phyloP scores from a whole-genome alignment of 2,113 vertebrate species.

The Anarrhichthys ocellatus region DNA sequence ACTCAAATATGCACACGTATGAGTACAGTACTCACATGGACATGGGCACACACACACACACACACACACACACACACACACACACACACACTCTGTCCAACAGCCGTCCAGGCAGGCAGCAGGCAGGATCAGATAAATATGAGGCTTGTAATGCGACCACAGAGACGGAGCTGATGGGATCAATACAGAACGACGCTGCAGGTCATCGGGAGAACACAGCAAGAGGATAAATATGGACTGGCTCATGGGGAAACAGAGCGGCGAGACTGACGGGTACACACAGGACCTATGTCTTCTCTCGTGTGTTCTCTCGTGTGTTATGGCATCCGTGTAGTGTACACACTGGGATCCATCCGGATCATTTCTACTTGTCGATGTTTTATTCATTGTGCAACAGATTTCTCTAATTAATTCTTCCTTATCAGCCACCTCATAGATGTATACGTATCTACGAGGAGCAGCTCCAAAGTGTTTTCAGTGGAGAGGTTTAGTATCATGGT shows the following conservation, averaged over 20 bases:
- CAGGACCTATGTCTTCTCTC: constrained; percentile 65
- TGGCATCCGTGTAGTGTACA: not conserved
- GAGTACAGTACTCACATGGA: constrained; percentile 58
- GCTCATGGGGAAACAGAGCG: constrained; percentile 75
- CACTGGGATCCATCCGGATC: not conserved
- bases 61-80: constrained; percentile 24
- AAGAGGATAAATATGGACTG: constrained; percentile 79
- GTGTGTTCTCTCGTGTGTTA: constrained; percentile 50
- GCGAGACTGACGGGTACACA: constrained; percentile 76
- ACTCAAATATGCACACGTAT: constrained; percentile 48
- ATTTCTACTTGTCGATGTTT: not conserved
- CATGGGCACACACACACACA: constrained; percentile 13
- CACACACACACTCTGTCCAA: constrained; percentile 49
- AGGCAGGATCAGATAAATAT: constrained; percentile 77
- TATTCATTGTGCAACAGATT: not conserved
- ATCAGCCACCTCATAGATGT: not conserved
- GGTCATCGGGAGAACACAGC: constrained; percentile 74
- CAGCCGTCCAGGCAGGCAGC: constrained; percentile 54
- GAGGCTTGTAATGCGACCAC: constrained; percentile 78
- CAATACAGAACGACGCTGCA: constrained; percentile 74
- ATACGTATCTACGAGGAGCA: not conserved
- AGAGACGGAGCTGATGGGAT: constrained; percentile 73
- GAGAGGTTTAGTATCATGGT: not conserved
- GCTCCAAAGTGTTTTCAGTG: not conserved
- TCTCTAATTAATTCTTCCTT: not conserved